Conservation (phyloP, 2,797 vertebrate species). For the Hoplostethus mediterraneus region DNA sequence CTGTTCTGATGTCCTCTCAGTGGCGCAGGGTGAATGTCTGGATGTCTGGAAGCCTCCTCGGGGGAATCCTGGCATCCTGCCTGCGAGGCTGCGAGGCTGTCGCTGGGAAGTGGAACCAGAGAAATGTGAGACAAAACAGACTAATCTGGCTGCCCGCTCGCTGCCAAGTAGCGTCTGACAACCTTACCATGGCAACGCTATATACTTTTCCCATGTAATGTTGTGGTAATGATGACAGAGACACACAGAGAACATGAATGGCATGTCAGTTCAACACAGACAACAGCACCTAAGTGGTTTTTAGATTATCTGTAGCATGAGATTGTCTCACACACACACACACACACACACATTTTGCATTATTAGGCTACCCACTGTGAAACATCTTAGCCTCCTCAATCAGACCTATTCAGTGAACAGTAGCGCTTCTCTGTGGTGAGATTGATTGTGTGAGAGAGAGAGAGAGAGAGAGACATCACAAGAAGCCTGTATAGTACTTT, state of each 20-base stretch:
- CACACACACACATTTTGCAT: not conserved
- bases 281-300: conserved; percentile 7
- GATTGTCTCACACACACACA: not conserved
- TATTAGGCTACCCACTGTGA: not conserved
- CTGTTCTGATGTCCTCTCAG: conserved; percentile 32
- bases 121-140: conserved; percentile 33
- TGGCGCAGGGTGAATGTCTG: conserved; percentile 44
- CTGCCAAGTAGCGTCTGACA: conserved; percentile 15
- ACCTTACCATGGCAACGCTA: conserved; percentile 14
- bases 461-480: not conserved
- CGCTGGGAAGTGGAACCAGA: conserved; percentile 22
- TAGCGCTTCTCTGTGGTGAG: not conserved
- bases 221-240: conserved; percentile 25
- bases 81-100: conserved; percentile 8
- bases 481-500: conserved; percentile 26
- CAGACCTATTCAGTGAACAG: conserved; percentile 19
- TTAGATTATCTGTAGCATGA: not conserved
- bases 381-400: conserved; percentile 14
- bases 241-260: conserved; percentile 19
- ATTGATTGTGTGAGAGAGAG: not conserved
- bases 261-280: conserved; percentile 8
- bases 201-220: conserved; percentile 8
- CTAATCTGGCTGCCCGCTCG: conserved; percentile 24
- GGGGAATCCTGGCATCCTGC: conserved; percentile 39
- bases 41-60: conserved; percentile 12